phyloP scores from a whole-genome alignment of 2,797 vertebrate species.

The Phoxinus dragarum region DNA sequence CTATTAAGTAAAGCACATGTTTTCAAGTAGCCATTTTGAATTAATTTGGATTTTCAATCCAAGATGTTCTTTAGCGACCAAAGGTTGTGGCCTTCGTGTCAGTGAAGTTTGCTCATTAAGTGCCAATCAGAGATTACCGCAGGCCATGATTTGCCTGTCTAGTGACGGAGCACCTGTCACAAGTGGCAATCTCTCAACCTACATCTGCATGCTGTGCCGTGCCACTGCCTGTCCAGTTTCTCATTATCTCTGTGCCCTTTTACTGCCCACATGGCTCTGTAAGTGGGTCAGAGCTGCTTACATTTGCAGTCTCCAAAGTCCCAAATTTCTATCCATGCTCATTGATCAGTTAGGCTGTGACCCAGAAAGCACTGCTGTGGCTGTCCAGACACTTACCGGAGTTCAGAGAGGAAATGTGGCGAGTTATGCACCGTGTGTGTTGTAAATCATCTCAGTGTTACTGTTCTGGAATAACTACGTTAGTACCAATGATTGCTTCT shows the following conservation, averaged over 20 bases:
- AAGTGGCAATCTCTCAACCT: constrained; percentile 70
- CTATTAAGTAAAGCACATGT: not conserved
- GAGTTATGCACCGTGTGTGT: constrained; percentile 13
- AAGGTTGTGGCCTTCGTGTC: constrained; percentile 75
- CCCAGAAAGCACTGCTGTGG: constrained; percentile 47
- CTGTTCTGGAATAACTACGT: constrained; percentile 22
- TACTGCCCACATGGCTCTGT: constrained; percentile 55
- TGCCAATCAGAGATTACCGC: constrained; percentile 76
- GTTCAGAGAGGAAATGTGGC: constrained; percentile 34
- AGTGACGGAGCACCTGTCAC: constrained; percentile 74
- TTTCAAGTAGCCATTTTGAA: constrained; percentile 68
- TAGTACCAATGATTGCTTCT: constrained; percentile 35
- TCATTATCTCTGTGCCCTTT: constrained; percentile 51
- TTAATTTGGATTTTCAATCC: constrained; percentile 76
- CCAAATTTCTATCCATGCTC: constrained; percentile 51
- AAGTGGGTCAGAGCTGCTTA: constrained; percentile 62
- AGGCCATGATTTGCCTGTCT: constrained; percentile 72
- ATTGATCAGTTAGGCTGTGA: constrained; percentile 53
- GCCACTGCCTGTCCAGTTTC: constrained; percentile 51
- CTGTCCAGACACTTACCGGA: constrained; percentile 18
- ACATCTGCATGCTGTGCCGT: constrained; percentile 13
- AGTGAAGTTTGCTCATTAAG: constrained; percentile 80
- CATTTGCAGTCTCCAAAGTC: constrained; percentile 51
- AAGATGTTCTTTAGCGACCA: constrained; percentile 70
- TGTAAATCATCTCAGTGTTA: constrained; percentile 33